Conservation (phyloP, 2,113 vertebrate species). For the Chloropsis cyanopogon region DNA sequence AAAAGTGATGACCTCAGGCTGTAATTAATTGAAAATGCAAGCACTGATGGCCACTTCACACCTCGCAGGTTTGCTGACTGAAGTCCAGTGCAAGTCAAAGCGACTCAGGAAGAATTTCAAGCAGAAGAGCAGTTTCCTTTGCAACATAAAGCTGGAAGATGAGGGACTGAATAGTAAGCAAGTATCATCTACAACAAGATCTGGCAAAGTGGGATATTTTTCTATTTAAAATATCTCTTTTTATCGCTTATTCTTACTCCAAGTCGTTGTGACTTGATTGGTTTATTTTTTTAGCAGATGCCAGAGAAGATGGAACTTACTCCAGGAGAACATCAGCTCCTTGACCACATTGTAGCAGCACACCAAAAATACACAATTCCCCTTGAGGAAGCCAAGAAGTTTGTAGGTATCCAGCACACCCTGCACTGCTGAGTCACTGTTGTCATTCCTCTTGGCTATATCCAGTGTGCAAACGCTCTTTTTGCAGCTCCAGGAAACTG, state of each 20-base stretch:
- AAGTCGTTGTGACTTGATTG: background rate
- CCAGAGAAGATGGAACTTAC: conserved; percentile 72
- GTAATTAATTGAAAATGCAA: background rate
- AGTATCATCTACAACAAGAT: conserved; percentile 84
- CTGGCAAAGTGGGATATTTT: conserved; percentile 68
- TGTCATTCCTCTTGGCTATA: background rate
- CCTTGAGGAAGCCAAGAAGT: conserved; percentile 73
- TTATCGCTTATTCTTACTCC: background rate
- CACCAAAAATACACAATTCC: conserved; percentile 81
- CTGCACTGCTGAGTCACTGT: background rate
- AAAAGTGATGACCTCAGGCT: background rate
- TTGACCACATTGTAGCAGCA: conserved; percentile 85
- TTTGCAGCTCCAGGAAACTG: conserved; percentile 80
- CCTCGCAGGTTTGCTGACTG: conserved; percentile 85
- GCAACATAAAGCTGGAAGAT: conserved; percentile 74
- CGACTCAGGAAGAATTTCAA: conserved; percentile 87
- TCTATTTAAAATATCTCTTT: background rate
- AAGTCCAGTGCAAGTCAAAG: conserved; percentile 95
- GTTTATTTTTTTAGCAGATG: conserved; percentile 20
- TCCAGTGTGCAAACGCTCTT: background rate
- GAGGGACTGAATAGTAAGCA: conserved; percentile 79
- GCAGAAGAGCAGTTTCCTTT: conserved; percentile 69
- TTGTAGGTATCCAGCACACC: conserved; percentile 73
- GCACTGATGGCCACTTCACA: background rate
- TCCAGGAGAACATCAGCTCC: conserved; percentile 80